These are phyloP conservation scores for Eudemis profundana DNA, from an alignment of 2,888 invertebrate genomes.

Conservation along the genomic window DNA sequence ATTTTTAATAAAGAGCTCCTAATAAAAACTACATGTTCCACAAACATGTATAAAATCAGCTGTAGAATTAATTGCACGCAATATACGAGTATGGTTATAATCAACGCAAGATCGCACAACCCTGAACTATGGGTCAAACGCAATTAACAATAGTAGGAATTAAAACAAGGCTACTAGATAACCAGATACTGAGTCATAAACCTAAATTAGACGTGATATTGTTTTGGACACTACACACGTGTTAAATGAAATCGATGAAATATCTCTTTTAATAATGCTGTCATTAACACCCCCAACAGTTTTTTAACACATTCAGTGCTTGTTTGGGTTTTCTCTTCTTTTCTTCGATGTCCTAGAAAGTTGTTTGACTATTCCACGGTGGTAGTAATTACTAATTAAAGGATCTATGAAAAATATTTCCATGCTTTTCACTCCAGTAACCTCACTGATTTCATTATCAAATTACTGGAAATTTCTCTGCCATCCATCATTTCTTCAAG, in stretches of 20 bases:
- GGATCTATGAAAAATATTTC: neutral
- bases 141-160: conserved; percentile 13
- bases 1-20: too few species aligned
- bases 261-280: too few species aligned
- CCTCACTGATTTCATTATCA: neutral
- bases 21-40: neutral
- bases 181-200: conserved; percentile 13
- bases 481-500: neutral
- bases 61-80: neutral
- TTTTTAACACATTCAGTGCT: too few species aligned
- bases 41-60: neutral
- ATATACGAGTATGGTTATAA: neutral
- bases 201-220: neutral
- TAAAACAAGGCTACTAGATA: conserved; percentile 23
- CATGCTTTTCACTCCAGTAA: neutral
- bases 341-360: too few species aligned
- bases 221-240: neutral
- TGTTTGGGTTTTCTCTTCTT: too few species aligned
- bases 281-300: too few species aligned
- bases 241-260: neutral
- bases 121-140: conserved; percentile 16
- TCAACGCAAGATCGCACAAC: conserved; percentile 1
- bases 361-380: too few species aligned
- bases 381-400: too few species aligned
- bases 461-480: neutral